These are phyloP conservation scores for Sinonovacula constricta DNA, from an alignment of 1,140 invertebrate species.

Conservation along the genomic window DNA sequence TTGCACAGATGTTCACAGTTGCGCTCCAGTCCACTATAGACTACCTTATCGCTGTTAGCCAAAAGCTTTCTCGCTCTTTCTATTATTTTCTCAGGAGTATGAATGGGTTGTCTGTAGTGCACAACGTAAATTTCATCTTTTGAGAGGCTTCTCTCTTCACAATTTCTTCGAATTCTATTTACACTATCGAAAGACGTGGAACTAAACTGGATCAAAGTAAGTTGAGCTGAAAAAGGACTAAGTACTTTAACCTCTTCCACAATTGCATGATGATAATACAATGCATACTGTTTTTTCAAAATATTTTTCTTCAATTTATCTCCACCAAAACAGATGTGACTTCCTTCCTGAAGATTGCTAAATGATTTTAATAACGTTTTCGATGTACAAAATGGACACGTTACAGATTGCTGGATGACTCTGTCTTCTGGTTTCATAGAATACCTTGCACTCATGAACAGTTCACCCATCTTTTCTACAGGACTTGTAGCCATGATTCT, in stretches of 20 bases:
- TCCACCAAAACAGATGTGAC: slow-evolving; percentile 11
- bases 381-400: background rate
- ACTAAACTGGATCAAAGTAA: slow-evolving; percentile 16
- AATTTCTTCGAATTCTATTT: slow-evolving; percentile 8
- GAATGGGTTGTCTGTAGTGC: slow-evolving; percentile 10
- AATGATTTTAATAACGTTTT: background rate
- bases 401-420: too few relatives aligned
- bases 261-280: slow-evolving; percentile 25
- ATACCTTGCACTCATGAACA: too few relatives aligned
- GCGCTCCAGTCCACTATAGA: background rate
- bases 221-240: background rate
- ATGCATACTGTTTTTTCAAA: background rate
- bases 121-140: slow-evolving; percentile 19
- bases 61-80: slow-evolving; percentile 1
- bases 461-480: too few relatives aligned
- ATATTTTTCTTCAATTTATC: background rate
- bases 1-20: slow-evolving; percentile 40
- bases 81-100: background rate
- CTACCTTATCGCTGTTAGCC: background rate
- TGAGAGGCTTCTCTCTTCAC: background rate
- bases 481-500: too few relatives aligned
- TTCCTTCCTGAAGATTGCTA: background rate
- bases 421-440: too few relatives aligned
- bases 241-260: background rate
- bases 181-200: slow-evolving; percentile 8